phyloP scores from a whole-genome alignment of 35 echinoderm and acorn worm species.

The Hemicentrotus pulcherrimus region DNA sequence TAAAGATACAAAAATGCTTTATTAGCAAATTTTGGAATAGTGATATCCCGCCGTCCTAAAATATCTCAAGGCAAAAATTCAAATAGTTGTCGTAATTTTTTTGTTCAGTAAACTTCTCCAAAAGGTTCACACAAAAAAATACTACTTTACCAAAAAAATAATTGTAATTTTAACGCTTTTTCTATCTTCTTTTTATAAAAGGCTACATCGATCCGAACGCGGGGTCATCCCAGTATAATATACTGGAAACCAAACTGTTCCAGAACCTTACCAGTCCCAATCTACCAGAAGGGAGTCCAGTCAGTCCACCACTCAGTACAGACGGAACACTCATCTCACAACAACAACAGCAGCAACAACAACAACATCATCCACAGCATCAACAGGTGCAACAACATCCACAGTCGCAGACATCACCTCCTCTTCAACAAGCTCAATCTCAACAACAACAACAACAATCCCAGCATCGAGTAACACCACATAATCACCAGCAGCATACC shows the following conservation, averaged over 20 bases:
- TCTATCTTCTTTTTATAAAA: not conserved
- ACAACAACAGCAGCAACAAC: constrained; percentile 16
- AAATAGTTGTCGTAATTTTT: too few relatives aligned
- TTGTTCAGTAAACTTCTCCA: too few relatives aligned
- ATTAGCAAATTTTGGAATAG: too few relatives aligned
- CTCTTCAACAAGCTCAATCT: not conserved
- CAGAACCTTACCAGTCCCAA: constrained; percentile 26
- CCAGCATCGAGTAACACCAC: constrained; percentile 35
- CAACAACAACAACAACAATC: constrained; percentile 25
- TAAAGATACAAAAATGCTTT: too few relatives aligned
- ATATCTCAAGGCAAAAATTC: too few relatives aligned
- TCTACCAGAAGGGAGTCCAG: constrained; percentile 1
- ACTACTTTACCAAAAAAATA: not conserved
- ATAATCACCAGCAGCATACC: constrained; percentile 41
- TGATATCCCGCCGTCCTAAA: too few relatives aligned
- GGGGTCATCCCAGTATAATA: constrained; percentile 43
- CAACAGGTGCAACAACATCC: constrained; percentile 22
- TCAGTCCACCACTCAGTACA: constrained; percentile 39
- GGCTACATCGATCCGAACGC: constrained; percentile 50
- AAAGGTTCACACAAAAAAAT: too few relatives aligned
- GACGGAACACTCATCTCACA: constrained; percentile 31
- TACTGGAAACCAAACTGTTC: constrained; percentile 48
- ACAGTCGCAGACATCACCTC: not conserved
- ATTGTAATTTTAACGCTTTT: not conserved
- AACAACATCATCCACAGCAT: constrained; percentile 14